phyloP scores from a whole-genome alignment of 2,113 vertebrate genomes.

The Mustela nigripes region DNA sequence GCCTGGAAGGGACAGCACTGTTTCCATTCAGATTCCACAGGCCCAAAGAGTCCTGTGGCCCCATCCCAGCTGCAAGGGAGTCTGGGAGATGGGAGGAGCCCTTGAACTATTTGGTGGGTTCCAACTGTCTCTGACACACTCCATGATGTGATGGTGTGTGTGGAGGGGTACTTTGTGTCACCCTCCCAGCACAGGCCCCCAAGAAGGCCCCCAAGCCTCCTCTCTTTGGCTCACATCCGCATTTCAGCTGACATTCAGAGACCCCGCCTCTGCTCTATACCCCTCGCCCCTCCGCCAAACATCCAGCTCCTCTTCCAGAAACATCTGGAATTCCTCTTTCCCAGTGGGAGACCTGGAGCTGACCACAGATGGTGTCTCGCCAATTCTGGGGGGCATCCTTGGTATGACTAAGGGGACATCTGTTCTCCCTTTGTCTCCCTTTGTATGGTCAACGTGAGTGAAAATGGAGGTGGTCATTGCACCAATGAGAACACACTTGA shows the following conservation, averaged over 20 bases:
- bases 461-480: background rate
- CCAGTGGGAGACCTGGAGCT: background rate
- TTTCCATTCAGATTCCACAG: background rate
- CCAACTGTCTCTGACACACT: background rate
- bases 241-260: background rate
- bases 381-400: background rate
- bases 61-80: background rate
- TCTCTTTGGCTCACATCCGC: background rate
- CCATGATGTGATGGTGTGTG: background rate
- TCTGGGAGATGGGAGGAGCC: background rate
- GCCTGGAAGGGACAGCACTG: background rate
- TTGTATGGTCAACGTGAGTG: background rate
- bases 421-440: slow-evolving; percentile 1
- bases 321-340: slow-evolving; percentile 22
- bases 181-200: background rate
- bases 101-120: background rate
- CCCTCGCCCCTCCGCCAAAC: background rate
- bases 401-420: background rate
- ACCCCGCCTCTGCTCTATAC: background rate
- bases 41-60: background rate
- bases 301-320: background rate
- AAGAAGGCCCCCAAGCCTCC: accelerated
- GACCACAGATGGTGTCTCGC: slow-evolving; percentile 3
- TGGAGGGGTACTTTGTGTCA: background rate
- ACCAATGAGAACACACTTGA: background rate